These are phyloP conservation scores for Carettochelys insculpta DNA, from an alignment of 2,113 vertebrate species.

Conservation along the genomic window DNA sequence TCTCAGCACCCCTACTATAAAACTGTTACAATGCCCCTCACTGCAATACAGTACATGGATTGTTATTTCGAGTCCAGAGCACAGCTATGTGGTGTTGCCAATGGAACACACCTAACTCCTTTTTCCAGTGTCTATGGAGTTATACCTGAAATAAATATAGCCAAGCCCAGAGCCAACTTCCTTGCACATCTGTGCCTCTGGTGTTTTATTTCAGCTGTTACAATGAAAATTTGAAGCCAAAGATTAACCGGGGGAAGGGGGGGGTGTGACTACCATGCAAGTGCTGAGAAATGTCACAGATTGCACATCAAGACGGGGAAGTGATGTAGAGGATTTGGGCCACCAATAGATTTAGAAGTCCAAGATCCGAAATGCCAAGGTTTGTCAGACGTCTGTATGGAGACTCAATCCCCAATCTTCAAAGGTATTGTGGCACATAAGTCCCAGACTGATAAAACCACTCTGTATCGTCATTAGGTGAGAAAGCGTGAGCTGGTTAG, in stretches of 20 bases:
- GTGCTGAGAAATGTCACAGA: not conserved
- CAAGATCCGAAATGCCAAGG: not conserved
- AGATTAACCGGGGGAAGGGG: not conserved
- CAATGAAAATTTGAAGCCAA: slow-evolving; percentile 6
- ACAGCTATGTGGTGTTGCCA: not conserved
- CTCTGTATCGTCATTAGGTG: not conserved
- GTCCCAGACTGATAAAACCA: not conserved
- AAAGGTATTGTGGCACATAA: fast-evolving
- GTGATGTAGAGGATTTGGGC: not conserved
- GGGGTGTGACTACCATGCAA: no score
- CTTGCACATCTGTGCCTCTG: fast-evolving
- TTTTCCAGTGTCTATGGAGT: not conserved
- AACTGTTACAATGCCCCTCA: not conserved
- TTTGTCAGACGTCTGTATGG: not conserved
- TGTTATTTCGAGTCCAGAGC: not conserved
- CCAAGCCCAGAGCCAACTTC: not conserved
- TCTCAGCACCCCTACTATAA: not conserved
- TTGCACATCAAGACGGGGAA: not conserved
- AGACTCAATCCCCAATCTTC: fast-evolving
- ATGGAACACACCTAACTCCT: not conserved
- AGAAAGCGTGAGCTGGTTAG: not conserved
- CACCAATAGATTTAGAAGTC: not conserved
- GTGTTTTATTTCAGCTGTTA: not conserved
- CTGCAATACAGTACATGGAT: not conserved
- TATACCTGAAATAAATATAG: slow-evolving; percentile 23